Percentiles rank a stretch among this genome's conserved stretches.
Conservation (phyloP, 2,113 vertebrate species). For the Sinocyclocheilus rhinocerous region DNA sequence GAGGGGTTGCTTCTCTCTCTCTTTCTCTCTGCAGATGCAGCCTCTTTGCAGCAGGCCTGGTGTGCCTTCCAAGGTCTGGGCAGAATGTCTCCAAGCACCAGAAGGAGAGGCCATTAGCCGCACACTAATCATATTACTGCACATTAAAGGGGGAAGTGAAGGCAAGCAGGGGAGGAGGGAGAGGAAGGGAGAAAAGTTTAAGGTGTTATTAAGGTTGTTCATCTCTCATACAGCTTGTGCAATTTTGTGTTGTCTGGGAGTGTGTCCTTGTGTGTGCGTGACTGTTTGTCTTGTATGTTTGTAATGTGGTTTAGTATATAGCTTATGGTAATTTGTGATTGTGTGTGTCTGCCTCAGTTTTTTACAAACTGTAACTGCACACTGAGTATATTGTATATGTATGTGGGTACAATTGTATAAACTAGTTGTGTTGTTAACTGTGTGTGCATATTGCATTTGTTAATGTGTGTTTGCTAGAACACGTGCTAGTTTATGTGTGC, state of each 20-base stretch:
- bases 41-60: slow-evolving; percentile 83
- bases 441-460: neutral
- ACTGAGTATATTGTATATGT: neutral
- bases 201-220: slow-evolving; percentile 82
- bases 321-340: slow-evolving; percentile 5
- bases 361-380: neutral
- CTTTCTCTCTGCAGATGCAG: slow-evolving; percentile 78
- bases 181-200: slow-evolving; percentile 75
- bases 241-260: slow-evolving; percentile 31
- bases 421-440: slow-evolving; percentile 5
- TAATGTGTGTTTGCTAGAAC: neutral
- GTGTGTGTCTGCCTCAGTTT: neutral
- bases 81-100: slow-evolving; percentile 91
- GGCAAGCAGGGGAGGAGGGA: slow-evolving; percentile 73
- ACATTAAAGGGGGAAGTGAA: slow-evolving; percentile 84
- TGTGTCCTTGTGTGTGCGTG: slow-evolving; percentile 25
- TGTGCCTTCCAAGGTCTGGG: slow-evolving; percentile 92
- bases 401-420: neutral
- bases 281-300: neutral
- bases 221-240: slow-evolving; percentile 68
- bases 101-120: slow-evolving; percentile 85
- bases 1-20: slow-evolving; percentile 54
- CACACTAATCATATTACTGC: slow-evolving; percentile 82
- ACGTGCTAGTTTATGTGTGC: slow-evolving; percentile 23
- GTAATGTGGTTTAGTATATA: neutral